phyloP scores from a whole-genome alignment of 2,888 invertebrate species.

The Ornithoptera alexandrae region DNA sequence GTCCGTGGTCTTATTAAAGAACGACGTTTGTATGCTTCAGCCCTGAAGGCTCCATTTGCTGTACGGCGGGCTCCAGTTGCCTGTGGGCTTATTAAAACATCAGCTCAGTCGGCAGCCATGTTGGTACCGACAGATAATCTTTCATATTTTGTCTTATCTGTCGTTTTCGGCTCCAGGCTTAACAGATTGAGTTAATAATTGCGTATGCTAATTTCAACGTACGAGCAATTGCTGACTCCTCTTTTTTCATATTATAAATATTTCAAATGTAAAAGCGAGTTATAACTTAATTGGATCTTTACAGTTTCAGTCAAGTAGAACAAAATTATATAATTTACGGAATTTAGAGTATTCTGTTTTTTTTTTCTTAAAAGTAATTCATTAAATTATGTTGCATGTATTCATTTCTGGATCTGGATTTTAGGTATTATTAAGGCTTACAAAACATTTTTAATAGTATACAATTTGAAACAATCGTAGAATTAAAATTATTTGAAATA shows the following conservation, averaged over 20 bases:
- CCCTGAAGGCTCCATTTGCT: constrained; percentile 61
- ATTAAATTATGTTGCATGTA: no score
- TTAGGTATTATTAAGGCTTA: no score
- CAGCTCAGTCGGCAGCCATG: constrained; percentile 53
- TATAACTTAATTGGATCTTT: constrained; percentile 24
- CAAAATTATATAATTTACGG: not conserved
- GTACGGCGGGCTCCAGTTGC: constrained; percentile 65
- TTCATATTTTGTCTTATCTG: constrained; percentile 77
- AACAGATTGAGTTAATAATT: constrained; percentile 26
- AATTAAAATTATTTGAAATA: no score
- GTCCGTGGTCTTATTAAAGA: not conserved
- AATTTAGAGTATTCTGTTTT: not conserved
- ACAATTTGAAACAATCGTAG: no score
- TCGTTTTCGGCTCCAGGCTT: constrained; percentile 48
- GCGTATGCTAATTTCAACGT: constrained; percentile 27
- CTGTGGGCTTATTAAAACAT: constrained; percentile 78
- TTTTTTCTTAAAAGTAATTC: not conserved
- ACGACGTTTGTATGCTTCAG: constrained; percentile 37
- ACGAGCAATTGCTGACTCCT: constrained; percentile 13
- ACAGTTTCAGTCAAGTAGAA: not conserved
- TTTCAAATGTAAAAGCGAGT: constrained; percentile 3
- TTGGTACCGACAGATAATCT: constrained; percentile 61
- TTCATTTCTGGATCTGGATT: not conserved
- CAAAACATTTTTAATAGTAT: no score
- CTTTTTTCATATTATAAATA: constrained; percentile 2